These are phyloP conservation scores for Stenotaenia linearis DNA, from an alignment of 2,888 invertebrate species.

Conservation along the genomic window DNA sequence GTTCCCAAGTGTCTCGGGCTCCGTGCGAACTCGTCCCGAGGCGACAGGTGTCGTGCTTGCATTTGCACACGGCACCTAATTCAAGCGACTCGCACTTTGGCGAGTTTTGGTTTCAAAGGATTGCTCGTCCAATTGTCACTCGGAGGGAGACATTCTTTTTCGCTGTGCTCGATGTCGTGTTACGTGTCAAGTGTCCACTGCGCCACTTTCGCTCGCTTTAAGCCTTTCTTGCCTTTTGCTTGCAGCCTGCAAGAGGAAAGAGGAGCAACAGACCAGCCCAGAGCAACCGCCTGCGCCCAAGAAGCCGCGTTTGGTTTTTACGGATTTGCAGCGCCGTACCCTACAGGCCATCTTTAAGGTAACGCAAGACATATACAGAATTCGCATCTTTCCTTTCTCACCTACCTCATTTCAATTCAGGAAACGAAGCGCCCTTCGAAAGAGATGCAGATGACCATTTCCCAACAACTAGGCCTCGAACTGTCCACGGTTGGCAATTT, in stretches of 20 bases:
- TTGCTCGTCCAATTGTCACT: neutral
- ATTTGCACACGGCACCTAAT: neutral
- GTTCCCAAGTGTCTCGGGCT: constrained; percentile 11
- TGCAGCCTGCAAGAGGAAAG: constrained; percentile 91
- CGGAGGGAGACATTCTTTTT: neutral
- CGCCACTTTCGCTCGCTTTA: too few relatives aligned
- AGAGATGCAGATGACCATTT: constrained; percentile 99
- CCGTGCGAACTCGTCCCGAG: constrained; percentile 11
- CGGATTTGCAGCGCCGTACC: constrained; percentile 99
- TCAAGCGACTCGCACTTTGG: neutral
- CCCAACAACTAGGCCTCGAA: constrained; percentile 90
- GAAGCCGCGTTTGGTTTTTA: constrained; percentile 99
- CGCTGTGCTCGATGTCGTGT: too few relatives aligned
- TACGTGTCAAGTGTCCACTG: neutral
- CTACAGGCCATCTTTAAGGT: constrained; percentile 99
- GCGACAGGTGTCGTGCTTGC: constrained; percentile 1
- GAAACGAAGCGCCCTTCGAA: constrained; percentile 99
- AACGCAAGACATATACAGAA: constrained; percentile 38
- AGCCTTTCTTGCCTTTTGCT: neutral
- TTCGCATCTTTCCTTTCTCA: too few relatives aligned
- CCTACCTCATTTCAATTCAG: constrained; percentile 53
- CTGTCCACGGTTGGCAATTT: constrained; percentile 98
- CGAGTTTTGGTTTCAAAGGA: neutral
- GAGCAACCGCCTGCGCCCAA: constrained; percentile 80
- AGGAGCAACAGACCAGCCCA: constrained; percentile 70